Evolutionary conservation across 1,140 invertebrate species (phyloP).

Genomic region (Notospermus geniculatus): DNA sequence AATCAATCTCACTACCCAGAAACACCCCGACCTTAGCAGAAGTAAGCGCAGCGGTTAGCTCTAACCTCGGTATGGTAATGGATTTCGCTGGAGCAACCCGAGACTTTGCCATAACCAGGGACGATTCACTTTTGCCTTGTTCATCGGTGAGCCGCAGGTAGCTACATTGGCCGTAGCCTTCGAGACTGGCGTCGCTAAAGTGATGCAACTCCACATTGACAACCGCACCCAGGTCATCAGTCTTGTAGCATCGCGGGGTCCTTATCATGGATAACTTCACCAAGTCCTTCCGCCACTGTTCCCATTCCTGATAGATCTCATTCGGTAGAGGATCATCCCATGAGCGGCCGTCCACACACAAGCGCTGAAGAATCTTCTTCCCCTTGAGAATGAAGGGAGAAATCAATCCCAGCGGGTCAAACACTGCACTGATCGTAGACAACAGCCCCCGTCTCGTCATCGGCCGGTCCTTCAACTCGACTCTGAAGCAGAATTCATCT

Average conservation of each 20-base stretch:
- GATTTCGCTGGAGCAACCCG: conserved; percentile 23
- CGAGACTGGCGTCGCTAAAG: too few species aligned
- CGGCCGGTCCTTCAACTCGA: conserved; percentile 7
- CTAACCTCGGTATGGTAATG: conserved; percentile 23
- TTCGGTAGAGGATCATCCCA: conserved; percentile 23
- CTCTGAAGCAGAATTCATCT: conserved; percentile 19
- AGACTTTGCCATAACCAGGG: conserved; percentile 27
- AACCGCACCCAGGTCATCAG: conserved; percentile 22
- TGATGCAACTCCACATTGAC: conserved; percentile 19
- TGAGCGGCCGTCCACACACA: conserved; percentile 18
- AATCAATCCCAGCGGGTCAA: conserved; percentile 31
- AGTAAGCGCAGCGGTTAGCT: conserved; percentile 26
- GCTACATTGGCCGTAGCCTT: too few species aligned
- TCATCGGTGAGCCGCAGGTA: conserved; percentile 35
- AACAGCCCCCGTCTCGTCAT: conserved; percentile 24
- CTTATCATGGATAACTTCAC: conserved; percentile 7
- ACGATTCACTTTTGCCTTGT: conserved; percentile 14
- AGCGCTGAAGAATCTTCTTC: conserved; percentile 27
- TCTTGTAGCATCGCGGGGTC: conserved; percentile 17
- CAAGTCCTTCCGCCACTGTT: conserved; percentile 18
- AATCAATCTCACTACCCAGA: conserved; percentile 15
- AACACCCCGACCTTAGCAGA: conserved; percentile 24
- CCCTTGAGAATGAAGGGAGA: too few species aligned
- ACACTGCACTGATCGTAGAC: conserved; percentile 28
- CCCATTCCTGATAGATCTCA: conserved; percentile 10